Evolutionary conservation across 1,140 invertebrate species (phyloP), one percentile per base, ranked within the genome.

Genomic region (Pemphigus obesinymphae): DNA sequence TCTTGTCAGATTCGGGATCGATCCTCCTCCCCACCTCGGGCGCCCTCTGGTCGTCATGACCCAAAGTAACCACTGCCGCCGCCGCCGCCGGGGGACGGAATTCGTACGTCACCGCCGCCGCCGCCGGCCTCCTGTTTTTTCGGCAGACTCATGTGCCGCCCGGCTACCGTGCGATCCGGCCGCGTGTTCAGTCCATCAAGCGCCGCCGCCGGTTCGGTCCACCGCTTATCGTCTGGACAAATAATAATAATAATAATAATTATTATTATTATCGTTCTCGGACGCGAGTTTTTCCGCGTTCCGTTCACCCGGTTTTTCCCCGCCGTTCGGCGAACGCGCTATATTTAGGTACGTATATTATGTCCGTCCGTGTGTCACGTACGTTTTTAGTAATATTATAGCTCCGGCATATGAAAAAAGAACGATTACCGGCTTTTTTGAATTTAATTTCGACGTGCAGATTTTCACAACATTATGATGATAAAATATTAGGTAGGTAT

Each of bases 11-110:
- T 61, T 61, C 76, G 29, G 76, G 55, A 80, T 80, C 76, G 76
- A 80, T 80, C 76, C 53, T 80, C 76, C 76, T 58, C 76, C 76
- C n/a, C 53, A 45, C 73, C 20, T 58, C 20, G 76, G 37, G 63
- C 76, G 76, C 76, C 53, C 76, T 80, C 76, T 80, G 76, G 76
- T 45, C 76, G 76, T 80, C 76, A 80, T 80, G 76, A 80, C 76
- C 76, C 55, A 80, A 80, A 80, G 76, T 63, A 80, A 80, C 37
- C 55, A 40, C 34, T 48, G 73, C 76, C 76, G 73, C 73, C 53
- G 76, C 53, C 76, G 26, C 37, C 34, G 53, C n/a, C n/a, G n/a
- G n/a, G 50, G 34, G 50, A 55, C 63, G 37, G 76, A 20, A 20
- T 73, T 48, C 70, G 31, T 73, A 40, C 73, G 73, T 45, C 53